These are phyloP conservation scores for Ictidomys tridecemlineatus DNA, from an alignment of 2,113 vertebrate genomes.

Conservation along the genomic window DNA sequence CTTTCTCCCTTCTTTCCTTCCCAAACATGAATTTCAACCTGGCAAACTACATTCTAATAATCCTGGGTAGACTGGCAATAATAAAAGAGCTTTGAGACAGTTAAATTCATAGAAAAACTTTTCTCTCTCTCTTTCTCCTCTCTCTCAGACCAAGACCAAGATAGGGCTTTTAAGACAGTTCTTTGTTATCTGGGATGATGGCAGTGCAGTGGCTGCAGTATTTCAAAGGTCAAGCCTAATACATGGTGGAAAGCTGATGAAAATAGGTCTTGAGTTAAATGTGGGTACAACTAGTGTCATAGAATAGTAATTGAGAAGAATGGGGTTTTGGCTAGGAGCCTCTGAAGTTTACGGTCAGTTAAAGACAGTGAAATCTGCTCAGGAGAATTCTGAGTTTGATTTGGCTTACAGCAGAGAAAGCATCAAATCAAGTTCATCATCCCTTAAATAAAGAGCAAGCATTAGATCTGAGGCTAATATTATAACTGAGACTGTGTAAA, in stretches of 20 bases:
- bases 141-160: background rate
- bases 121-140: no score
- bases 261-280: constrained; percentile 65
- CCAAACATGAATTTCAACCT: background rate
- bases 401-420: constrained; percentile 67
- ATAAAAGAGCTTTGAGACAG: background rate
- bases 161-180: background rate
- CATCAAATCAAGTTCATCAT: constrained; percentile 82
- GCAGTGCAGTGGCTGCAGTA: background rate
- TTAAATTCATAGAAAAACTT: background rate
- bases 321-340: constrained; percentile 40
- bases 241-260: constrained; percentile 32
- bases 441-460: constrained; percentile 78
- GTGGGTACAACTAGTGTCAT: background rate
- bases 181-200: background rate
- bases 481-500: constrained; percentile 79
- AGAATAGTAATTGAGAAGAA: constrained; percentile 43
- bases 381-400: constrained; percentile 67
- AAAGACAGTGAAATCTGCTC: constrained; percentile 52
- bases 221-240: constrained; percentile 51
- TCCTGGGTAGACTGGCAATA: background rate
- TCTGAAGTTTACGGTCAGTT: constrained; percentile 53
- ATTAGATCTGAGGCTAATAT: constrained; percentile 74
- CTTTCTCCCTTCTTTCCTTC: background rate
- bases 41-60: background rate